These are phyloP conservation scores for Spheniscus humboldti DNA, from an alignment of 2,797 vertebrate species.

Conservation along the genomic window DNA sequence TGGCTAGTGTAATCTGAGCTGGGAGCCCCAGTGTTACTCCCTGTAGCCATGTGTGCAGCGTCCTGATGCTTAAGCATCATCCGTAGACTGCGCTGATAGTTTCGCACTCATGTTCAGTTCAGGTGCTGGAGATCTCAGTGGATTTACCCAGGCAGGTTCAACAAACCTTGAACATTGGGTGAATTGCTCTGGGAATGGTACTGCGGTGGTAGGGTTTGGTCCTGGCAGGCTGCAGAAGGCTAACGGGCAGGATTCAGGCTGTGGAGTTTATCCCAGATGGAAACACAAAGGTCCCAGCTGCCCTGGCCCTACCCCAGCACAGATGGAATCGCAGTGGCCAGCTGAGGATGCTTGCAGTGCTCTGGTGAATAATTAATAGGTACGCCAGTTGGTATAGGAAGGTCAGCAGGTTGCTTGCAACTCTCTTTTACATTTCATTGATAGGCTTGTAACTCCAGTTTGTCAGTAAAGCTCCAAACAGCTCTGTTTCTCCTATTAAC, in stretches of 20 bases:
- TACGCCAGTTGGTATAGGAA: background rate
- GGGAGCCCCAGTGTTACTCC: background rate
- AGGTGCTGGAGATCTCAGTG: background rate
- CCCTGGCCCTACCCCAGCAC: background rate
- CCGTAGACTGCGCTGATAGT: background rate
- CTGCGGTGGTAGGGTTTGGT: background rate
- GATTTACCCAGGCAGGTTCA: background rate
- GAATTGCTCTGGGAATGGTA: background rate
- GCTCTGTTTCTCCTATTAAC: background rate
- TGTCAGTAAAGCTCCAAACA: background rate
- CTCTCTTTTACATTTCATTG: background rate
- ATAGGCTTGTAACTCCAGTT: background rate
- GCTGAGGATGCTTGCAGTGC: background rate
- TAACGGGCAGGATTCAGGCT: background rate
- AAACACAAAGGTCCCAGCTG: background rate
- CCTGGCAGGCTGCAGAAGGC: background rate
- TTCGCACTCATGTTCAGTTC: rapidly evolving
- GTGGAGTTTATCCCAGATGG: background rate
- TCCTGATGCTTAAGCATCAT: background rate
- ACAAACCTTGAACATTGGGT: background rate
- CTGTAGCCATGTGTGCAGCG: background rate
- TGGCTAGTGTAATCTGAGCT: background rate
- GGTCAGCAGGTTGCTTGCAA: background rate
- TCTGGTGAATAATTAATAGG: background rate
- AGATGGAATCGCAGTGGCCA: background rate